Evolutionary conservation across 1,140 invertebrate species (phyloP), one percentile per base, ranked within the genome.

Genomic region (Drosophila erecta): DNA sequence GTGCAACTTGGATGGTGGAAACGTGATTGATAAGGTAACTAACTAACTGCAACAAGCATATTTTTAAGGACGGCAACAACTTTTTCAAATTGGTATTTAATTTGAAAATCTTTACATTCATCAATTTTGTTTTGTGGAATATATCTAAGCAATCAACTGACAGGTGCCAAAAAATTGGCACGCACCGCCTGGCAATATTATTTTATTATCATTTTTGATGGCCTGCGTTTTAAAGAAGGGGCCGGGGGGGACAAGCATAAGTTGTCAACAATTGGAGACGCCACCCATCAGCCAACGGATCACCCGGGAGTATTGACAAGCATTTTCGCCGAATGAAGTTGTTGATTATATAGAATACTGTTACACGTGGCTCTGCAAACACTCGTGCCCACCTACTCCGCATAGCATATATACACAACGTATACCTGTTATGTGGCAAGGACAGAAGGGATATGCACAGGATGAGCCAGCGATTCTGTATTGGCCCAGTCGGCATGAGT

Each of bases 181-280:
- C 62, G 59, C 73, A 74, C 73, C 62, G 15, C 62, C 53, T 62
- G 62, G 53, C 54, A 61, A 67, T 77, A 67, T 74, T 73, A 70
- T 77, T 78, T 81, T 85, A 61, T 81, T 86, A 86, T 83, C 76
- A 83, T 62, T 69, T 87, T 81, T 72, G 24, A 10, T n/a, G n/a
- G n/a, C n/a, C 20, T 38, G 38, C 62, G 47, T 47, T 22, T 17
- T 12, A 10, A 20, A 1, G 33, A 4, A 17, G 24, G 61, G 17
- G 17, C n/a, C n/a, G 17, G 17, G 17, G 80, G 22, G 2, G 69
- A 72, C 79, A 81, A 53, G 70, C 83, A 79, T 79, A 87, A 72
- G 76, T 78, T 86, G 77, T 81, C 77, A 86, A 72, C 81, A 81
- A 86, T 81, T 78, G 83, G 58, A 50, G 72, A 24, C 43, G 64